A percentile compares a stretch with the other conserved stretches of the same genome.
These are phyloP conservation scores for Gambelia wislizenii DNA, from an alignment of 2,797 vertebrate genomes.

Conservation along the genomic window DNA sequence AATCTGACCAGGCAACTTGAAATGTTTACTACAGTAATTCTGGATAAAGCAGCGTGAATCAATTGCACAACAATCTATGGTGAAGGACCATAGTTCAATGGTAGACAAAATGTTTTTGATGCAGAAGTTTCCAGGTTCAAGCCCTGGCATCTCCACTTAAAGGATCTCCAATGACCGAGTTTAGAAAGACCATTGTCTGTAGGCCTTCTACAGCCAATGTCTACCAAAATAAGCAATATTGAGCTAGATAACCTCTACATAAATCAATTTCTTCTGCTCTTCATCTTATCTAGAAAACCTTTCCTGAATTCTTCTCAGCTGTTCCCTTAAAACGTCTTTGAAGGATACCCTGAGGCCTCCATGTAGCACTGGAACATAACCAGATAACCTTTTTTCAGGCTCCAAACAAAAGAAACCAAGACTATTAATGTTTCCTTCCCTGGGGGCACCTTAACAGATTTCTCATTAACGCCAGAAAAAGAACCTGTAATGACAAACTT, in stretches of 20 bases:
- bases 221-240: background rate
- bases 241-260: background rate
- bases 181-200: background rate
- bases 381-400: conserved; percentile 26
- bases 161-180: background rate
- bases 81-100: background rate
- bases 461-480: conserved; percentile 67
- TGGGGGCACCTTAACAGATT: conserved; percentile 53
- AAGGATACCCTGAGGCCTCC: conserved; percentile 27
- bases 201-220: background rate
- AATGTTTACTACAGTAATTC: background rate
- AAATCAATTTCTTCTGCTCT: background rate
- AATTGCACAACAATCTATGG: background rate
- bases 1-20: background rate
- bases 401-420: conserved; percentile 51
- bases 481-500: conserved; percentile 56
- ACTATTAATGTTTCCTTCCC: conserved; percentile 57
- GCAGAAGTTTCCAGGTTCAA: background rate
- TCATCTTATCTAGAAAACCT: conserved; percentile 17
- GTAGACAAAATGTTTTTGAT: background rate
- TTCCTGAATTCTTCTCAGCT: conserved; percentile 31
- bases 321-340: background rate
- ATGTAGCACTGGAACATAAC: conserved; percentile 39
- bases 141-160: background rate
- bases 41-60: background rate